Evolutionary conservation across 37 sponge, comb jelly and placozoan genomes (phyloP), one percentile per base, ranked within the genome.

Genomic region (Ephydatia muelleri): DNA sequence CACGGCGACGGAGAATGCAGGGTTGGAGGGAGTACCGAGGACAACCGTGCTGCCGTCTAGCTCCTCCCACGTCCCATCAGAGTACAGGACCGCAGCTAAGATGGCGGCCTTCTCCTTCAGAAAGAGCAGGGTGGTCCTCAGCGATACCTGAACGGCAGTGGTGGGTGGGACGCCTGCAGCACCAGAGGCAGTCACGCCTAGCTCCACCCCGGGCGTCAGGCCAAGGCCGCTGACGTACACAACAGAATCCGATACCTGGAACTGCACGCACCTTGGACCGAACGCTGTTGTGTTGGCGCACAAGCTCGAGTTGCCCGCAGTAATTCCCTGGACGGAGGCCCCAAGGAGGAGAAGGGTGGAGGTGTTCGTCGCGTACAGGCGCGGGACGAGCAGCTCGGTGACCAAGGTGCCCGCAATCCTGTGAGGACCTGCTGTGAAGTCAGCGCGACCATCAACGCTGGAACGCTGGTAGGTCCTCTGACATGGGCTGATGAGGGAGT

Each of bases 41-140:
- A 28, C 14, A 3, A 86, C 26, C 4, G 82, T 79, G 39, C 66
- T 81, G 22, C 34, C 9, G 33, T 73, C 43, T 8, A 90, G 43
- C 13, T 38, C 6, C 38, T 70, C 39, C 13, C 36, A 37, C 3
- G 81, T 38, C 2, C 80, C 80, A 78, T 91, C 91, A 39, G 86
- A 66, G 38, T 73, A 79, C 35, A 37, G 73, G 23, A 82, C 82
- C 1, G 81, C 86, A 5, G 73, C 73, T 26, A 81, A 28, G 26
- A 86, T 30, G 38, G 68, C 67, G 5, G 76, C 91, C 21, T 26
- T 57, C 43, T 91, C 87, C 73, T 37, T 73, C 76, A 86, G 87
- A 68, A 86, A 79, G 38, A 57, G 67, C 31, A 91, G 73, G 6
- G 57, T 67, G 36, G 84, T 79, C 49, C 81, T 78, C 5, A 43